Conservation (phyloP, 2,797 vertebrate genomes). For the Rhinichthys osculus region DNA sequence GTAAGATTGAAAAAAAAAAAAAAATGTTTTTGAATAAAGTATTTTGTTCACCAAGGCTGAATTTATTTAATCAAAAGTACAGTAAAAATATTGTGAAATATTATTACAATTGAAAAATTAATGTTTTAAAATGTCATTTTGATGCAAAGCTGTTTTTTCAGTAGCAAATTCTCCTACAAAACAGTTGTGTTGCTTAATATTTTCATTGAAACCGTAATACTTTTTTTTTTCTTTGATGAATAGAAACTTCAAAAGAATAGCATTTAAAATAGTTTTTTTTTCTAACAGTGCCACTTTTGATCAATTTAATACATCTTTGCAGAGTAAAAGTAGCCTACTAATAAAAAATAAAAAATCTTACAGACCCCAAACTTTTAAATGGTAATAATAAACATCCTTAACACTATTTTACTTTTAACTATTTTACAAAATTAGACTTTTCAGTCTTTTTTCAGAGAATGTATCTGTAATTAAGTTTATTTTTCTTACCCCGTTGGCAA, state of each 20-base stretch:
- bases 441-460: background rate
- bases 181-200: background rate
- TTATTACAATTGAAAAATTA: too few species aligned
- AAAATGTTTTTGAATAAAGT: too few species aligned
- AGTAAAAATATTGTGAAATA: too few species aligned
- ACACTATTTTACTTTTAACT: background rate
- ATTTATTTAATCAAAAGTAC: background rate
- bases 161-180: background rate
- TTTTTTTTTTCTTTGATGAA: too few species aligned
- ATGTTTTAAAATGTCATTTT: too few species aligned
- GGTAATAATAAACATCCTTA: background rate
- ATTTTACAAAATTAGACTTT: background rate
- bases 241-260: too few species aligned
- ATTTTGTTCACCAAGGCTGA: background rate
- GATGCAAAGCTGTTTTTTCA: too few species aligned
- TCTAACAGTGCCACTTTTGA: background rate
- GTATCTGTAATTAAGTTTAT: background rate
- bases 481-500: background rate
- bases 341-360: background rate
- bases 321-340: background rate
- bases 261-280: too few species aligned
- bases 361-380: background rate
- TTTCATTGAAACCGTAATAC: background rate
- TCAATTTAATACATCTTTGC: background rate
- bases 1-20: too few species aligned